Evolutionary conservation across 2,113 vertebrate genomes (phyloP).

Genomic region (Lates calcarifer): DNA sequence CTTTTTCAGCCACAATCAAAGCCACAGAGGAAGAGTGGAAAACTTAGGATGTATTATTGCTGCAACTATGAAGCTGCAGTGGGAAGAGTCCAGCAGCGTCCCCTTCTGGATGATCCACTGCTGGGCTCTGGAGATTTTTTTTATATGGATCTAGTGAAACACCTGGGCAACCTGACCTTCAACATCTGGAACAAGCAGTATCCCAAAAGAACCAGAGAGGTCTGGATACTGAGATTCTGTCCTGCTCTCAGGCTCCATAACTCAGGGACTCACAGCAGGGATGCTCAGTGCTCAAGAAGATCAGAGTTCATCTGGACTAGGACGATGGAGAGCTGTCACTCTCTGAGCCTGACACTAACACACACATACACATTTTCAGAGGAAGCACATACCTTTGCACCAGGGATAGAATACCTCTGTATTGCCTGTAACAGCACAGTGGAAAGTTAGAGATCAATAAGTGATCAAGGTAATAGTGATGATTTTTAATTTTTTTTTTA

Average conservation of each 20-base stretch:
- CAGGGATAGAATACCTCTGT: too few species aligned
- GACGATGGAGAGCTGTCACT: not conserved
- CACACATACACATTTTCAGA: too few species aligned
- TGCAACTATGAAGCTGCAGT: constrained; percentile 13
- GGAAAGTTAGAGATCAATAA: too few species aligned
- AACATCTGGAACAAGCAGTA: constrained; percentile 22
- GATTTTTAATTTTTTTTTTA: too few species aligned
- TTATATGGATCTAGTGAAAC: constrained; percentile 14
- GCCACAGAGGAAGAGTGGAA: constrained; percentile 16
- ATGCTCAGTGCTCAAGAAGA: not conserved
- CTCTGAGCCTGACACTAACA: not conserved
- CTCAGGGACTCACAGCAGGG: constrained; percentile 44
- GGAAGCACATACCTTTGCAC: too few species aligned
- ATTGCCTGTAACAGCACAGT: too few species aligned
- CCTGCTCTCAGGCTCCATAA: constrained; percentile 12
- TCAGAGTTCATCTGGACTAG: constrained; percentile 49
- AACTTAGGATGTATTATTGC: not conserved
- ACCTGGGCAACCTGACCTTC: too few species aligned
- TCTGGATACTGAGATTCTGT: constrained; percentile 42
- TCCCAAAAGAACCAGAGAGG: constrained; percentile 20
- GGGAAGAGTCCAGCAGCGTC: constrained; percentile 1
- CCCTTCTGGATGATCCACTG: not conserved
- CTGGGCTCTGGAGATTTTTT: constrained; percentile 20
- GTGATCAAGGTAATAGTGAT: too few species aligned
- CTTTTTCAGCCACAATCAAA: constrained; percentile 9